Conservation (phyloP, 2,888 invertebrate species). For the Rhogogaster chlorosoma region DNA sequence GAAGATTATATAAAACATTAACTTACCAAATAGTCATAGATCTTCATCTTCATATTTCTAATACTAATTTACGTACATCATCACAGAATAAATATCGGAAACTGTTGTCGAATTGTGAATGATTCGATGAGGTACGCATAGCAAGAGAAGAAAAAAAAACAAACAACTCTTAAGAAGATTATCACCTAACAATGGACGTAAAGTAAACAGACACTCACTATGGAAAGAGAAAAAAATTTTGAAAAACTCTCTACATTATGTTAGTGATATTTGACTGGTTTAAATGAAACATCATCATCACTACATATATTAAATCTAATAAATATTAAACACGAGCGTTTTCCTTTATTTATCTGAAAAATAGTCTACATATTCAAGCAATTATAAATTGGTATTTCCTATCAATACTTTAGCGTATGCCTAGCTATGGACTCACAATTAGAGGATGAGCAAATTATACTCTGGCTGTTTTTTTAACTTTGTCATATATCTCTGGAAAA, state of each 20-base stretch:
- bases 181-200: not conserved
- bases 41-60: slow-evolving; percentile 33
- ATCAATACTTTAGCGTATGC: not conserved
- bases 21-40: slow-evolving; percentile 36
- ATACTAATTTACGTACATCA: not conserved
- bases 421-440: not conserved
- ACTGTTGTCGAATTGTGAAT: slow-evolving; percentile 33
- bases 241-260: not conserved
- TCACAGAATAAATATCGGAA: not conserved
- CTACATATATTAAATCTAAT: not conserved
- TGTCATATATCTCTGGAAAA: slow-evolving; percentile 91
- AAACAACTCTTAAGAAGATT: not conserved
- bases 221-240: not conserved
- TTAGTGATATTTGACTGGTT: not conserved
- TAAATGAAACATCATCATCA: not conserved
- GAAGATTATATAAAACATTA: not conserved
- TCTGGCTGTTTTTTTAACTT: slow-evolving; percentile 79
- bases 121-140: slow-evolving; percentile 49
- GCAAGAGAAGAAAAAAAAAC: slow-evolving; percentile 37
- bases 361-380: slow-evolving; percentile 1
- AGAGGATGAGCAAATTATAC: not conserved
- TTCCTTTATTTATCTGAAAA: not conserved
- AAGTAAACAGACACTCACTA: slow-evolving; percentile 6
- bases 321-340: not conserved
- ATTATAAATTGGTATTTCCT: slow-evolving; percentile 14